Conservation (phyloP, 2,888 invertebrate species). For the Caenorhabditis virilis region DNA sequence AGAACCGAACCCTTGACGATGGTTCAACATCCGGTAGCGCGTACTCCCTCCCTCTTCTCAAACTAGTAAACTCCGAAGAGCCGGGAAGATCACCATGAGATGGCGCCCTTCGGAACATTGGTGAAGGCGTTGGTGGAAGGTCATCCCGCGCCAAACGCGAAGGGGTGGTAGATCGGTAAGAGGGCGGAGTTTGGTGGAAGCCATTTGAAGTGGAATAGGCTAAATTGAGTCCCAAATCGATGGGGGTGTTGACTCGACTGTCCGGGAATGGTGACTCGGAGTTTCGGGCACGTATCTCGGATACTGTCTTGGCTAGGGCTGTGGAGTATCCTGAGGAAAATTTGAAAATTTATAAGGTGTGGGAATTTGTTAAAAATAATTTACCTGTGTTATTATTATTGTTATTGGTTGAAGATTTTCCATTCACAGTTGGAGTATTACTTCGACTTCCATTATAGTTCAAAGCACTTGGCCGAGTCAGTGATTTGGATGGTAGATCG, state of each 20-base stretch:
- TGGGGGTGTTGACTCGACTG: constrained; percentile 44
- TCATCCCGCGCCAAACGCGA: constrained; percentile 15
- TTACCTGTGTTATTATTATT: neutral
- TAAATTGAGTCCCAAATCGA: constrained; percentile 36
- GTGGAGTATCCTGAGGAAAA: constrained; percentile 39
- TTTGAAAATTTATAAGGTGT: too few relatives aligned
- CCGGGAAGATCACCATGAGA: constrained; percentile 19
- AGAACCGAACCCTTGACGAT: constrained; percentile 30
- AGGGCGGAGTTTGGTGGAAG: constrained; percentile 8
- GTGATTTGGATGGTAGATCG: neutral
- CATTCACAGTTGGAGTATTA: constrained; percentile 20
- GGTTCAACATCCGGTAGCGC: constrained; percentile 31
- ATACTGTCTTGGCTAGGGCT: constrained; percentile 45
- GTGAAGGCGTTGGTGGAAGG: constrained; percentile 34
- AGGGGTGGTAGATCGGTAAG: constrained; percentile 3
- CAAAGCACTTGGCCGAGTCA: neutral
- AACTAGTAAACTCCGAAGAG: constrained; percentile 38
- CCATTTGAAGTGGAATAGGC: constrained; percentile 3
- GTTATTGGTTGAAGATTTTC: neutral
- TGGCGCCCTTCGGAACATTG: constrained; percentile 25
- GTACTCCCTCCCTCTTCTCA: constrained; percentile 47
- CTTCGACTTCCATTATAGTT: constrained; percentile 19
- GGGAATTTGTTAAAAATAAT: too few relatives aligned
- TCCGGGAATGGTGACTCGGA: constrained; percentile 46
- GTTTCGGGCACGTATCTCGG: constrained; percentile 47